Evolutionary conservation across 2,797 vertebrate genomes (phyloP).

Genomic region (Setipinna tenuifilis): DNA sequence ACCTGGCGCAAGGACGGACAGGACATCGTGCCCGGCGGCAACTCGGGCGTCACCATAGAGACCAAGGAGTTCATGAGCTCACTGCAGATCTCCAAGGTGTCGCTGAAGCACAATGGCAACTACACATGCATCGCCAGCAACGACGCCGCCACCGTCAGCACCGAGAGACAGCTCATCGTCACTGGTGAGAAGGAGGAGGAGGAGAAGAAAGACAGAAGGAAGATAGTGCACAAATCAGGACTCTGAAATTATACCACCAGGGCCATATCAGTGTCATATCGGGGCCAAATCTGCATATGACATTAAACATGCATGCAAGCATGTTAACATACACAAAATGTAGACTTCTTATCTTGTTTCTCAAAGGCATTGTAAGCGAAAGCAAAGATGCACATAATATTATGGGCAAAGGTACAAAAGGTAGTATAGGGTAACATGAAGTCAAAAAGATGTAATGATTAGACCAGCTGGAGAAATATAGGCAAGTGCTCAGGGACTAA

Average conservation of each 20-base stretch:
- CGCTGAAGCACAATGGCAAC: conserved; percentile 96
- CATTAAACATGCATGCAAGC: too few species aligned
- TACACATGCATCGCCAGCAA: conserved; percentile 98
- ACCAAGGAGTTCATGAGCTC: conserved; percentile 99
- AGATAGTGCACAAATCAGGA: too few species aligned
- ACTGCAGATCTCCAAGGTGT: conserved; percentile 94
- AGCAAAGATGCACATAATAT: too few species aligned
- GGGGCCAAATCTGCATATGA: too few species aligned
- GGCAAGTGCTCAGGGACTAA: not conserved
- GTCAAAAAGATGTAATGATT: too few species aligned
- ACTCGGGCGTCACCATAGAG: conserved; percentile 95
- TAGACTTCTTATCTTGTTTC: too few species aligned
- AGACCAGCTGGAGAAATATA: not conserved
- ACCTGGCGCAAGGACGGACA: conserved; percentile 97
- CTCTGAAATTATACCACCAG: too few species aligned
- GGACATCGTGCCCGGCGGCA: conserved; percentile 89
- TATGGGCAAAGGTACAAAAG: too few species aligned
- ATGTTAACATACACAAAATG: too few species aligned
- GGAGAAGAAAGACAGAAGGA: rapidly evolving
- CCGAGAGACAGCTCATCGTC: conserved; percentile 94
- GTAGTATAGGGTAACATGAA: too few species aligned
- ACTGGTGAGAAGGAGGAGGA: conserved; percentile 76
- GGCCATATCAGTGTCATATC: too few species aligned
- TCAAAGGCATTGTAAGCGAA: too few species aligned
- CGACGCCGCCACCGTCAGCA: conserved; percentile 93